Evolutionary conservation across 2,113 vertebrate genomes (phyloP), one percentile per base, ranked within the genome.

Genomic region (Pandion haliaetus): DNA sequence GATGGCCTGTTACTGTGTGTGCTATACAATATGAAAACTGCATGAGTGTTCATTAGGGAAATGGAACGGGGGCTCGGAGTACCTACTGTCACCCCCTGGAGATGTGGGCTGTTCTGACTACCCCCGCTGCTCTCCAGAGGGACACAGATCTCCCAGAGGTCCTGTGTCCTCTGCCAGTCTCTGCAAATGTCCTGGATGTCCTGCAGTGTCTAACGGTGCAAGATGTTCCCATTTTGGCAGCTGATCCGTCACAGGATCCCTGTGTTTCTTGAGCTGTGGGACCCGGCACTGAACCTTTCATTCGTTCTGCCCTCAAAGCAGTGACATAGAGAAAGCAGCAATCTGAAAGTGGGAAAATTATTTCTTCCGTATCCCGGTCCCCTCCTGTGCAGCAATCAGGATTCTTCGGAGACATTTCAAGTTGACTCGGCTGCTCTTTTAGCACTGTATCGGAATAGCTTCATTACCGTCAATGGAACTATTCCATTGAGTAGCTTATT

Each of bases 351-450:
- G 42, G 52, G 47, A 79, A 83, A 72, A 76, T 29, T 91, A 81
- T 94, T 50, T 59, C 57, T 82, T 47, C 36, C 1, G 3, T 86
- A 18, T 26, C 88, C 86, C 0, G 0, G 40, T 88, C 50, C 65
- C 96, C 95, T 92, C 86, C 95, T 95, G 97, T 76, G 96, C 38
- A 8, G 94, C 92, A 95, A 95, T 96, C 97, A 96, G 80, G 92
- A 81, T 81, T 72, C 77, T 93, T 95, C 34, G 19, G 94, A 95
- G 86, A 32, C 69, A 21, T 91, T 94, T 95, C 91, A 84, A 83
- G 83, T 94, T 94, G 96, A 86, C 86, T 93, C 40, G 3, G 69
- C 69, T 86, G 84, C 89, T 95, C 85, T 86, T 91, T 91, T 65
- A 91, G 86, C 28, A 31, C 71, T 54, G 72, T 88, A 74, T 63